phyloP scores from a whole-genome alignment of 1,140 invertebrate species.

The Agrypnia vestita region DNA sequence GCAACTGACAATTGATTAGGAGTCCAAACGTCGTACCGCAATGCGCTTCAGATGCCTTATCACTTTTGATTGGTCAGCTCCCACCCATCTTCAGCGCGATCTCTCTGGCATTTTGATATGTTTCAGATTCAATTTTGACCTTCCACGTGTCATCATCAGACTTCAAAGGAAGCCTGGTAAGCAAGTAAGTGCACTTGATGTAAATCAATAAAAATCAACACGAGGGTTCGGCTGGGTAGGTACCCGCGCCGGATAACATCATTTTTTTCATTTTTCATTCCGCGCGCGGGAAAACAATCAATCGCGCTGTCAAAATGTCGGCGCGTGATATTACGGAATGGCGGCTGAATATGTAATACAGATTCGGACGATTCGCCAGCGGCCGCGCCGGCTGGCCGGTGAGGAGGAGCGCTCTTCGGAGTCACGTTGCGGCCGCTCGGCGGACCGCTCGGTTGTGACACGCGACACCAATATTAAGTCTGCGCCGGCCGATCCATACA shows the following conservation, averaged over 20 bases:
- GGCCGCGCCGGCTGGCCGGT: not conserved
- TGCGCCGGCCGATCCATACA: not conserved
- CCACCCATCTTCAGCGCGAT: too few species aligned
- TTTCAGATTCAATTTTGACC: too few species aligned
- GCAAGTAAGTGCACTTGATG: too few species aligned
- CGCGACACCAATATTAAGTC: slow-evolving; percentile 41
- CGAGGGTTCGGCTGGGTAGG: too few species aligned
- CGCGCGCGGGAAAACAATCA: not conserved
- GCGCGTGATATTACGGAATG: slow-evolving; percentile 2
- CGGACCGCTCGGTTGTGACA: slow-evolving; percentile 3
- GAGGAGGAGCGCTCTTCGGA: not conserved
- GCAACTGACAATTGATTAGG: too few species aligned
- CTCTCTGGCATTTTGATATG: too few species aligned
- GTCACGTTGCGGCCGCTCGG: slow-evolving; percentile 15
- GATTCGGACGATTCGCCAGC: not conserved
- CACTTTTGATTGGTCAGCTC: too few species aligned
- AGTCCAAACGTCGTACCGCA: too few species aligned
- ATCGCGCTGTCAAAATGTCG: slow-evolving; percentile 22
- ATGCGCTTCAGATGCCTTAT: too few species aligned
- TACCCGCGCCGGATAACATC: not conserved
- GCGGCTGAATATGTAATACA: not conserved
- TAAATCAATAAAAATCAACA: too few species aligned
- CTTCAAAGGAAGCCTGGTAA: too few species aligned
- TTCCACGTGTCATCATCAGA: too few species aligned
- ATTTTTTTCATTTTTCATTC: not conserved